Conservation (phyloP, 2,113 vertebrate genomes). For the Rutilus rutilus region DNA sequence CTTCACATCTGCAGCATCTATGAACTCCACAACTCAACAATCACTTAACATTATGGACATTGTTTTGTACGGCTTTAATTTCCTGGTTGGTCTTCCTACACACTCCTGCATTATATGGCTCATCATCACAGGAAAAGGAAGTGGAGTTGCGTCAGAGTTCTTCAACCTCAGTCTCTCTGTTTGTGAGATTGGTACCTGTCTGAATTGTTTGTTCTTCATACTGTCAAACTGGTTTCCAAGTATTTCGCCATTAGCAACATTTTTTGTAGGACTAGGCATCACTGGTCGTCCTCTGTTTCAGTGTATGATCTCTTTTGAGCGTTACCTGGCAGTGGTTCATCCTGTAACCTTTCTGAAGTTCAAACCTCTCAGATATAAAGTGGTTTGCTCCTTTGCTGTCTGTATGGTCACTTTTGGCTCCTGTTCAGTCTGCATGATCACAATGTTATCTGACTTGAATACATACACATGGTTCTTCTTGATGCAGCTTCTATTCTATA, state of each 20-base stretch:
- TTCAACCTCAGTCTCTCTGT: slow-evolving; percentile 38
- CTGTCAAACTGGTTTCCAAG: not conserved
- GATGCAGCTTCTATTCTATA: not conserved
- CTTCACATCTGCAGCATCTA: not conserved
- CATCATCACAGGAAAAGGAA: not conserved
- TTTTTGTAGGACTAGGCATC: not conserved
- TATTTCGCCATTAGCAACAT: not conserved
- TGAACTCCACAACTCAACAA: not conserved
- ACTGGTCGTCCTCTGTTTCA: slow-evolving; percentile 26
- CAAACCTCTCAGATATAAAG: slow-evolving; percentile 43
- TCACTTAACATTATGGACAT: not conserved
- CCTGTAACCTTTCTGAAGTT: slow-evolving; percentile 15
- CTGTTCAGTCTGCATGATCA: not conserved
- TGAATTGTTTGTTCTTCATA: not conserved
- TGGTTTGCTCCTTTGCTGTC: slow-evolving; percentile 21
- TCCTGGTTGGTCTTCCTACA: slow-evolving; percentile 18
- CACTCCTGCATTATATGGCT: slow-evolving; percentile 18
- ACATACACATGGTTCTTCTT: not conserved
- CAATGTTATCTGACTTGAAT: not conserved
- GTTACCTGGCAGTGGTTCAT: slow-evolving; percentile 27
- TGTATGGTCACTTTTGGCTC: slow-evolving; percentile 9
- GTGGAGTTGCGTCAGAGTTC: slow-evolving; percentile 29
- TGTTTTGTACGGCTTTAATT: not conserved
- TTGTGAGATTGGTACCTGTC: slow-evolving; percentile 36
- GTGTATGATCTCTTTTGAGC: not conserved